Percentiles rank a stretch among this genome's conserved stretches.
Evolutionary conservation across 2,113 vertebrate species (phyloP).

Genomic region (Boleophthalmus pectinirostris): DNA sequence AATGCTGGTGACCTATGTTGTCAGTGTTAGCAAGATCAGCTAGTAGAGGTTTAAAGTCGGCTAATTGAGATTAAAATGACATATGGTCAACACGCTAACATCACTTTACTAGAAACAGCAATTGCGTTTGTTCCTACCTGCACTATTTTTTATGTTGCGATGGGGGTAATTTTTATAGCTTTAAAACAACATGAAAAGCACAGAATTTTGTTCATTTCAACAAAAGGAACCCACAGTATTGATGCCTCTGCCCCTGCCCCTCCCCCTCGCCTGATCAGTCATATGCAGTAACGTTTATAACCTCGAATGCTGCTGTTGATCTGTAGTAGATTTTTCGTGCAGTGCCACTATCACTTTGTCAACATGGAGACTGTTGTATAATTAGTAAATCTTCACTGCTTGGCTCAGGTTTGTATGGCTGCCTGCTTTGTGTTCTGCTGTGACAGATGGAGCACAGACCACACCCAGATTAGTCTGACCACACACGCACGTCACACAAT

Average conservation of each 20-base stretch:
- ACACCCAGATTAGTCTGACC: slow-evolving; percentile 73
- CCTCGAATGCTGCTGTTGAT: slow-evolving; percentile 12
- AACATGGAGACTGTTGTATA: background rate
- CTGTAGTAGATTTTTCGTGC: background rate
- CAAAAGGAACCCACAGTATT: background rate
- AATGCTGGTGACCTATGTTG: slow-evolving; percentile 30
- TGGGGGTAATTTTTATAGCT: slow-evolving; percentile 3
- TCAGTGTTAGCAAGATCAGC: slow-evolving; percentile 35
- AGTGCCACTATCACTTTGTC: background rate
- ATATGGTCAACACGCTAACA: slow-evolving; percentile 6
- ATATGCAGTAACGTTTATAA: slow-evolving; percentile 4
- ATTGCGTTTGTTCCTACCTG: slow-evolving; percentile 5
- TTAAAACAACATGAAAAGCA: background rate
- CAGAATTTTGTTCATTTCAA: background rate
- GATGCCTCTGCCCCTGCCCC: background rate
- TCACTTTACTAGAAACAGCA: background rate
- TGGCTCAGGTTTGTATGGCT: slow-evolving; percentile 52
- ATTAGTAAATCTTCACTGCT: slow-evolving; percentile 15
- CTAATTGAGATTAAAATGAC: slow-evolving; percentile 35
- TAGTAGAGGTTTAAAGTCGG: slow-evolving; percentile 41
- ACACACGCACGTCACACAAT: slow-evolving; percentile 29
- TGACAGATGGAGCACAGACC: slow-evolving; percentile 73
- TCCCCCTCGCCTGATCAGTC: slow-evolving; percentile 5
- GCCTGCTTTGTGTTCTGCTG: slow-evolving; percentile 57
- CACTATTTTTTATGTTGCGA: slow-evolving; percentile 2